A percentile compares a stretch with the other conserved stretches of the same genome.
Evolutionary conservation across 2,888 invertebrate genomes (phyloP).

Genomic region (Abrostola triplasia): DNA sequence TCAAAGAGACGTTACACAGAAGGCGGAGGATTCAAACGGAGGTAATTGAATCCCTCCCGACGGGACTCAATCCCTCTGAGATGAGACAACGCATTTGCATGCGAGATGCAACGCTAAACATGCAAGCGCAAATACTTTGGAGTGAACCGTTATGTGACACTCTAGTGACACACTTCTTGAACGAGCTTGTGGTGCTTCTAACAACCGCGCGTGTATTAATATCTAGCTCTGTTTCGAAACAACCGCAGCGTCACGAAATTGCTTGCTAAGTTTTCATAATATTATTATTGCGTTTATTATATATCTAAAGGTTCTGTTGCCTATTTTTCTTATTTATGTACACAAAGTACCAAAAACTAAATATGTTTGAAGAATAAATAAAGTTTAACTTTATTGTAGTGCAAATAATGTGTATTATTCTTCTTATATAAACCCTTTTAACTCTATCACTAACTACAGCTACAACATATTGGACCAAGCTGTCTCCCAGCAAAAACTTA

Average conservation of each 20-base stretch:
- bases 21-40: conserved; percentile 56
- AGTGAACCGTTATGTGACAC: conserved; percentile 20
- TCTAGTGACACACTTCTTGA: conserved; percentile 21
- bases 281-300: too few species aligned
- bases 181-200: background rate
- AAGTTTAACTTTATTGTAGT: too few species aligned
- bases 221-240: background rate
- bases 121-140: conserved; percentile 43
- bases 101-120: conserved; percentile 60
- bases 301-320: too few species aligned
- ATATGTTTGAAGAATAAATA: too few species aligned
- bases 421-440: too few species aligned
- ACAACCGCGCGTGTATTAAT: background rate
- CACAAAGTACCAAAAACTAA: too few species aligned
- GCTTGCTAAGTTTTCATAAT: too few species aligned
- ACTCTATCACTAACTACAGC: too few species aligned
- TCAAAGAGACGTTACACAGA: conserved; percentile 35
- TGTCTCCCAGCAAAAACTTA: background rate
- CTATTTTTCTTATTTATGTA: too few species aligned
- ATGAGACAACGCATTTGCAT: conserved; percentile 65
- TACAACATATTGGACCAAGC: too few species aligned
- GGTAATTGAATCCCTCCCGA: conserved; percentile 68
- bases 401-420: too few species aligned
- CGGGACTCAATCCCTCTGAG: conserved; percentile 60
- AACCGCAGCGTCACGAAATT: too few species aligned